These are phyloP conservation scores for Gryllus bimaculatus DNA, from an alignment of 1,140 invertebrate species.

Conservation along the genomic window DNA sequence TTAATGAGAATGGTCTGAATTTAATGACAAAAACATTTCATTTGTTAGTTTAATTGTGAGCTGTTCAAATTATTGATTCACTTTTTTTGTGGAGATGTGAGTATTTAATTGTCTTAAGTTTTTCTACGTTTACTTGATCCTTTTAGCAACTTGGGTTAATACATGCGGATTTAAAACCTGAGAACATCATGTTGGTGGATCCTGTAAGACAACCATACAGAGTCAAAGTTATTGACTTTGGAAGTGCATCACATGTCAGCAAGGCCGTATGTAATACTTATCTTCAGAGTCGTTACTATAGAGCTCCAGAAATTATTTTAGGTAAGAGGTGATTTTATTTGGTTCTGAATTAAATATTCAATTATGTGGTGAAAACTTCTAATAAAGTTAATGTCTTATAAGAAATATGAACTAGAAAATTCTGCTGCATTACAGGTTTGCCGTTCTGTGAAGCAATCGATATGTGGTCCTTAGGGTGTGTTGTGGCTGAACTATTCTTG, in stretches of 20 bases:
- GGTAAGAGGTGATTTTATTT: conserved; percentile 43
- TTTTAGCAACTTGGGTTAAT: conserved; percentile 92
- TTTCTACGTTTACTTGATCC: conserved; percentile 19
- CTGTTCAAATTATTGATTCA: conserved; percentile 1
- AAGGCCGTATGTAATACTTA: conserved; percentile 99
- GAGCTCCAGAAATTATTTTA: conserved; percentile 97
- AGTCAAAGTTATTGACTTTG: conserved; percentile 99
- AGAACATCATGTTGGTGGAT: conserved; percentile 99
- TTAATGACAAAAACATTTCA: background rate
- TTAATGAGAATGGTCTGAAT: background rate
- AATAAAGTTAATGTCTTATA: background rate
- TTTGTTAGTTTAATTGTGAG: background rate
- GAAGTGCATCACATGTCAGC: conserved; percentile 96
- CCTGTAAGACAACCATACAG: conserved; percentile 93
- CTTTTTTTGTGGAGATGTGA: background rate
- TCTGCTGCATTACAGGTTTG: conserved; percentile 42
- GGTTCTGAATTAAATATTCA: background rate
- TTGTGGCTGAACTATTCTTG: conserved; percentile 97
- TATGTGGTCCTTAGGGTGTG: conserved; percentile 99
- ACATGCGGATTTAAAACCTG: conserved; percentile 98
- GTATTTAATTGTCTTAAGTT: background rate
- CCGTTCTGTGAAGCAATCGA: conserved; percentile 99
- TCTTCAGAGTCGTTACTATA: conserved; percentile 96
- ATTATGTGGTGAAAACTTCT: background rate
- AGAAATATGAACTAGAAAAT: background rate